Conservation (phyloP, 1,140 invertebrate genomes). For the Formica selysi region DNA sequence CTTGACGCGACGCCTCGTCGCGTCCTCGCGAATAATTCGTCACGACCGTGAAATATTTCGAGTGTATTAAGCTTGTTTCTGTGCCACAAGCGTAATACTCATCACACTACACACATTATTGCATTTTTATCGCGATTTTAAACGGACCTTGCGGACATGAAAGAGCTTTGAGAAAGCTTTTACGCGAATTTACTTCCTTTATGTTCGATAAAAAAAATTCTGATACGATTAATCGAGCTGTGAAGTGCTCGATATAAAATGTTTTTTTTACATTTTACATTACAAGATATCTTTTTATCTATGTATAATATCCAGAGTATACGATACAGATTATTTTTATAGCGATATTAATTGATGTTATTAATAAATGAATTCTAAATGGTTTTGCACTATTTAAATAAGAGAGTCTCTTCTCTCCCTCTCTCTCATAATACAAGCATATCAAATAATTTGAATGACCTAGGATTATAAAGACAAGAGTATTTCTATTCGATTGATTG, state of each 20-base stretch:
- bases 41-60: constrained; percentile 39
- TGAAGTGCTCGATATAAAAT: not conserved
- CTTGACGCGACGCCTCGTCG: constrained; percentile 18
- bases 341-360: not conserved
- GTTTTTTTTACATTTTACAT: not conserved
- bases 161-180: constrained; percentile 23
- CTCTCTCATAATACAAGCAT: not conserved
- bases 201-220: not conserved
- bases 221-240: not conserved
- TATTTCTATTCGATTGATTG: constrained; percentile 48
- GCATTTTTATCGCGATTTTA: constrained; percentile 26
- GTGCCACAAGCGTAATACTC: not conserved
- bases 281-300: not conserved
- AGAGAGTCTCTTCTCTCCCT: not conserved
- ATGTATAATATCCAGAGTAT: not conserved
- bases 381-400: too few species aligned
- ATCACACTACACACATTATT: not conserved
- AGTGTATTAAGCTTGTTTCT: constrained; percentile 42
- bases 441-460: not conserved
- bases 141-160: not conserved
- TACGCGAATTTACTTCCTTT: constrained; percentile 1
- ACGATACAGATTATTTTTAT: not conserved
- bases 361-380: not conserved
- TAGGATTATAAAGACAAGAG: not conserved
- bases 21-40: constrained; percentile 51